phyloP scores from a whole-genome alignment of 2,797 vertebrate species.

The Sorex maritimensis region DNA sequence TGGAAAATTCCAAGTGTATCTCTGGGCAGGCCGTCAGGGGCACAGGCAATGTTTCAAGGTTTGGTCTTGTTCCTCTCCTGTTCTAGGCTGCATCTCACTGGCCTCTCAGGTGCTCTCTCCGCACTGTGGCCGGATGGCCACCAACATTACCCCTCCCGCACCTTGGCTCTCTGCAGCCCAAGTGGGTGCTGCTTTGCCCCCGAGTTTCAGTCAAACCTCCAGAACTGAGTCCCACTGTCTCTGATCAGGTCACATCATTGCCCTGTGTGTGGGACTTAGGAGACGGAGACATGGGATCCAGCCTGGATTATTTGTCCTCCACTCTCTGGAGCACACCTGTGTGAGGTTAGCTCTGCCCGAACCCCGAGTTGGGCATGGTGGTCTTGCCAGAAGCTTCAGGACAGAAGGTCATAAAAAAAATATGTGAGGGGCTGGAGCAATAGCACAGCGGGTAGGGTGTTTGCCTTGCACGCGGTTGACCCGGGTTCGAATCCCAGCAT shows the following conservation, averaged over 20 bases:
- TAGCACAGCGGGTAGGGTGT: too few species aligned
- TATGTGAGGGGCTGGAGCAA: too few species aligned
- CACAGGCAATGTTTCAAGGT: not conserved
- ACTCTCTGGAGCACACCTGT: too few species aligned
- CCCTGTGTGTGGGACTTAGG: not conserved
- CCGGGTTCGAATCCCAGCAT: too few species aligned
- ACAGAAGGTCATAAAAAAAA: not conserved
- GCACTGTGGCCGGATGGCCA: constrained; percentile 27
- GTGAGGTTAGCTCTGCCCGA: not conserved
- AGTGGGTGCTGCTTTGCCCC: not conserved
- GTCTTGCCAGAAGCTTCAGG: not conserved
- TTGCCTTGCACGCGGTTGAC: too few species aligned
- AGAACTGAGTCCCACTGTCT: not conserved
- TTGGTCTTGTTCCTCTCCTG: not conserved
- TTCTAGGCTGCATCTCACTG: not conserved
- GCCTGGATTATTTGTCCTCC: not conserved
- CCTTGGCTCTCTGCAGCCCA: not conserved
- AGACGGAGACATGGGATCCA: not conserved
- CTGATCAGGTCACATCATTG: not conserved
- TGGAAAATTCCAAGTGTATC: not conserved
- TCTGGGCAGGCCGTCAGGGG: not conserved
- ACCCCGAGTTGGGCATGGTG: not conserved
- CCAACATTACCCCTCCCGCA: not conserved
- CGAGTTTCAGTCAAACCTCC: not conserved
- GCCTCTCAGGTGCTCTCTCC: not conserved